These are phyloP conservation scores for Eulithis testata DNA, from an alignment of 2,888 invertebrate species.

Conservation along the genomic window DNA sequence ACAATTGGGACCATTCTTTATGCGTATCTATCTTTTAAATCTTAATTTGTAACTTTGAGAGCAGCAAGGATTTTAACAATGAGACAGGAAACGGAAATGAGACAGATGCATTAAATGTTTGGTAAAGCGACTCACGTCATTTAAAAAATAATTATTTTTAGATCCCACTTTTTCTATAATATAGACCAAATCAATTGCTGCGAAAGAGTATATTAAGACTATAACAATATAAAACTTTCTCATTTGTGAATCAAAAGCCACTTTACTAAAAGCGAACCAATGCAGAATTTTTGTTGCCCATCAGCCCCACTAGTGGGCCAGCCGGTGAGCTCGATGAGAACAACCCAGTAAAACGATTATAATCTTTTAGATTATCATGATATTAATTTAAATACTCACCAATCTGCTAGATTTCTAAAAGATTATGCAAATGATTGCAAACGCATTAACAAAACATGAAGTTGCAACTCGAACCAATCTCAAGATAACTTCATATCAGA, in stretches of 20 bases:
- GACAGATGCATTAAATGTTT: conserved; percentile 23
- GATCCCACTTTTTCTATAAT: not conserved
- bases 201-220: too few relatives aligned
- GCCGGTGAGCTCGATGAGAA: too few relatives aligned
- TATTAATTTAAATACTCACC: not conserved
- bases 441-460: conserved; percentile 25
- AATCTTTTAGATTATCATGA: too few relatives aligned
- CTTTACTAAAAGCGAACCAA: too few relatives aligned
- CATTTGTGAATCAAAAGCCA: too few relatives aligned
- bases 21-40: conserved; percentile 19
- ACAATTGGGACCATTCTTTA: not conserved
- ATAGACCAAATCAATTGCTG: too few relatives aligned
- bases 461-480: conserved; percentile 12
- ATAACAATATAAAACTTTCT: too few relatives aligned
- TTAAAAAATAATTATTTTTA: conserved; percentile 1
- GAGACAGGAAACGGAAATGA: conserved; percentile 31
- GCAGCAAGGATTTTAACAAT: conserved; percentile 25
- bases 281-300: too few relatives aligned
- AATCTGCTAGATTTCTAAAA: not conserved
- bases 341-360: too few relatives aligned
- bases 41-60: conserved; percentile 11
- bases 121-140: conserved; percentile 8
- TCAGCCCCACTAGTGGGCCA: too few relatives aligned
- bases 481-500: conserved; percentile 27
- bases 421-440: conserved; percentile 19